A percentile compares a stretch with the other conserved stretches of the same genome.
Conservation (phyloP, 1,140 invertebrate species). For the Drosophila nikananu region DNA sequence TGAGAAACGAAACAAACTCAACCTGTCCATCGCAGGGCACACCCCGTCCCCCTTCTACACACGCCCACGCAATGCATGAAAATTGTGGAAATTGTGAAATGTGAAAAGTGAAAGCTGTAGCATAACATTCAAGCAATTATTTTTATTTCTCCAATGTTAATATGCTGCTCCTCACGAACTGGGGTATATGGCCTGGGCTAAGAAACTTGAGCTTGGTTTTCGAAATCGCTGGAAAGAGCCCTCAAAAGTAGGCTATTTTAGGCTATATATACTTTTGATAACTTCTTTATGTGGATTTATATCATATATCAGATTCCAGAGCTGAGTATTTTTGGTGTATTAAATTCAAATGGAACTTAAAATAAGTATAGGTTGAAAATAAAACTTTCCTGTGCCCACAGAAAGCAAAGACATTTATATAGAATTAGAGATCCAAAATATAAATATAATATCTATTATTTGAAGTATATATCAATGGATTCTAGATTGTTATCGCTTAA, state of each 20-base stretch:
- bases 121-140: slow-evolving; percentile 81
- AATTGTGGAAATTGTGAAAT: slow-evolving; percentile 62
- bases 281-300: too few species aligned
- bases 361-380: too few species aligned
- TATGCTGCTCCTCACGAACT: background rate
- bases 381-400: too few species aligned
- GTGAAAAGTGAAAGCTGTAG: slow-evolving; percentile 80
- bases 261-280: too few species aligned
- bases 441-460: too few species aligned
- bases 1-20: slow-evolving; percentile 37
- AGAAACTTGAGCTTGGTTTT: background rate
- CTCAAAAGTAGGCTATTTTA: background rate
- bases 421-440: too few species aligned
- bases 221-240: background rate
- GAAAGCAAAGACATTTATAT: too few species aligned
- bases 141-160: slow-evolving; percentile 53
- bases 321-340: too few species aligned
- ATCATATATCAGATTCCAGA: too few species aligned
- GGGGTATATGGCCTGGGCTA: background rate
- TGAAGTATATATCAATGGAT: too few species aligned
- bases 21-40: slow-evolving; percentile 40
- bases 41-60: background rate
- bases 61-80: slow-evolving; percentile 33
- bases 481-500: too few species aligned
- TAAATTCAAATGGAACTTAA: too few species aligned